Base-by-base conservation (phyloP, 1,140 invertebrate genomes). In the Physella acuta region DNA sequence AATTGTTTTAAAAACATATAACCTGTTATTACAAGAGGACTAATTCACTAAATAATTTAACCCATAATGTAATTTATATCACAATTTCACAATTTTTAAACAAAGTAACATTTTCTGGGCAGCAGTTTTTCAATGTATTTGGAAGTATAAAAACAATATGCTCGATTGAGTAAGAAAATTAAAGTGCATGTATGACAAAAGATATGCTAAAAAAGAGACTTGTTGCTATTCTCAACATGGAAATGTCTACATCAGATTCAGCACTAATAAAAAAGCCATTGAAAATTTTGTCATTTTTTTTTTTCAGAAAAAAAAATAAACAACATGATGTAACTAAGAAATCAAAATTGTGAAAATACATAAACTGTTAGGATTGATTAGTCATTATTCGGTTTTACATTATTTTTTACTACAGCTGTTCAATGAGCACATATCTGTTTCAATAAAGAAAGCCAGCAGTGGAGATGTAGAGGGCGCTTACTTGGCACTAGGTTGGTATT, bases 391-490 rank as follows among this genome's bases (percentile, higher is more conserved):
- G 8, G 20, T 44, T 8, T 44, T 44, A 8, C 39, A 44, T 37
- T 49, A 24, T 52, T 37, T 63, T 49, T 31, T 17, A n/a, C 72
- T 74, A 53, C 60, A 78, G 77, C 59, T 78, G 28, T 63, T 70
- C 20, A 74, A 75, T 26, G 69, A 73, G 70, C 73, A 74, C 67
- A 75, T 78, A n/a, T 72, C 59, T 37, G 49, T 71, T 11, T 69
- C 71, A 17, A 74, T 78, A 28, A 51, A 68, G 20, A 73, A 74
- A 62, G 71, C 71, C 2, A 56, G 73, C 14, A 24, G 63, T 1
- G 73, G 77, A 1, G 75, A 78, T 65, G 58, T 70, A 14, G 71
- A 77, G 49, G 74, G 73, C 36, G 77, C 53, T 26, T 78, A 77
- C 68, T 68, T 77, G 26, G 66, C 65, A 39, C 31, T 75, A 37